Base-by-base conservation (phyloP, 2,888 invertebrate species). In the Bimastos eiseni region DNA sequence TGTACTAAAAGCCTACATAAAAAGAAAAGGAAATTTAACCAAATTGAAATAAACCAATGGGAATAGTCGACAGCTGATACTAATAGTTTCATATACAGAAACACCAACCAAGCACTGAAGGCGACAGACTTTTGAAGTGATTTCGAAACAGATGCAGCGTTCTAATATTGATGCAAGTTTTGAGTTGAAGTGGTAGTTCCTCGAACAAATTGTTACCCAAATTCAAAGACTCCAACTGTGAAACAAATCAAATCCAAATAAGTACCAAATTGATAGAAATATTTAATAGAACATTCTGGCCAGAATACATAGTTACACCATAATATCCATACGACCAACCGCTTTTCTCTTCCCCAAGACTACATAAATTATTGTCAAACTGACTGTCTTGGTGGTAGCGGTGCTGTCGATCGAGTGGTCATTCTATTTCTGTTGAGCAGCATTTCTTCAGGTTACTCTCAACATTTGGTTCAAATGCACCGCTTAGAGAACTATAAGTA, bases 61-160 rank as follows among this genome's bases (percentile, higher is more conserved):
- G 70, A 70, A 70, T 49, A 49, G 21, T 49, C 17, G 5, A 49
- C 49, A 49, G 49, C 24, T 70, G 11, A 70, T 70, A 70, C n/a
- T n/a, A 70, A 30, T 70, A 70, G 70, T n/a, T 70, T 70, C 70
- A 70, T n/a, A 70, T 13, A 70, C n/a, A 70, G n/a, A n/a, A 70
- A 70, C 13, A 91, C 92, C 83, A 90, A 92, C 92, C 88, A 38
- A 92, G 44, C 30, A 92, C 90, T 36, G 36, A 21, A 4, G 94
- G 93, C 44, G 93, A 92, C 11, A 94, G 92, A 8, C 90, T 92
- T 55, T 91, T 91, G 24, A 94, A 91, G 21, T 92, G 92, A 91
- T 95, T 95, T 90, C 93, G 93, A 92, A 94, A 95, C n/a, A 94
- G 41, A 92, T 94, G 94, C 41, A 95, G 92, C 91, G 93, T 94